Base-by-base conservation (phyloP, 2,797 vertebrate genomes). In the Linurgus olivaceus region DNA sequence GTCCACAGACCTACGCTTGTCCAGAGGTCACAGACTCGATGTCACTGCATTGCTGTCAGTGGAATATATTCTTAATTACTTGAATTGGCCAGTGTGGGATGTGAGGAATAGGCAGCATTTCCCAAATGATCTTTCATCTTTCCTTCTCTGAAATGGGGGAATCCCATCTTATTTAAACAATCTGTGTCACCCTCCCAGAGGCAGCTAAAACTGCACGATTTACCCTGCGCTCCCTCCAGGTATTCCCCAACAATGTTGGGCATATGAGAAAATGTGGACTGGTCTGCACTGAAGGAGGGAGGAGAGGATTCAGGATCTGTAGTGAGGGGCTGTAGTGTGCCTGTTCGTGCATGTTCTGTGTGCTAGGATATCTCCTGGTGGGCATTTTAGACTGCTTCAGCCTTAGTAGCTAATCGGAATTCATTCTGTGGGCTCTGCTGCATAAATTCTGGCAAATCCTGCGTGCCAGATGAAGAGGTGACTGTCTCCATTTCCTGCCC, bases 241-340 rank as follows among this genome's bases (percentile, higher is more conserved):
- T 55, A 35, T 45, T 47, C 18, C 40, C 16, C 2, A 3, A 3
- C 25, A 44, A 29, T 1, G 4, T 0, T 54, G 13, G 29, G 10
- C 55, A 14, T 26, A 1, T 13, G 28, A 61, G 23, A 50, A 80
- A 54, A 58, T 25, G 20, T 24, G 28, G 24, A 12, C 13, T 29
- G 10, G 7, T 37, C 40, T 12, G 2, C 31, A 68, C 8, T 21
- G 18, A 66, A 2, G 17, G 19, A 71, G 40, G 33, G 11, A 57
- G 54, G 11, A 38, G 10, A 21, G 31, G 44, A 76, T 44, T 40
- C 23, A 24, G n/a, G 28, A 48, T 59, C 54, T 58, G 16, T 6
- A 16, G 15, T 50, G 35, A n/a, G 0, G 0, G 31, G 19, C 33
- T 80, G 45, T 57, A 42, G 10, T 29, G 66, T 3, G 38, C 29